Evolutionary conservation across 1,140 invertebrate genomes (phyloP), one percentile per base, ranked within the genome.

Genomic region (Plectrocnemia conspersa): DNA sequence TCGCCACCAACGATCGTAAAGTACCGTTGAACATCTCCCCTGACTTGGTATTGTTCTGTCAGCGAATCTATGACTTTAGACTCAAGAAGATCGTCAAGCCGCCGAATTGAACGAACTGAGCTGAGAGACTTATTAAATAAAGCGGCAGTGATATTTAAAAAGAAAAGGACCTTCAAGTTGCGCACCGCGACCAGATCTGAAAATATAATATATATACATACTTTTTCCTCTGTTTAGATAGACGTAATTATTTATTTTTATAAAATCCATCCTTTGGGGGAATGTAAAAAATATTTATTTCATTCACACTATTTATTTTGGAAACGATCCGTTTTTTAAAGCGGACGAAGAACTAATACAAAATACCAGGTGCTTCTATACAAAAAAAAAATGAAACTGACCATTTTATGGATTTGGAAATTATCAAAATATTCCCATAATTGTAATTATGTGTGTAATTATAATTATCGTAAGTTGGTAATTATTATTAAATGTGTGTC

Each of bases 31-130:
- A 79, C 32, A 85, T 88, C 22, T 79, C 82, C 48, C 79, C 85
- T 3, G 93, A 96, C 59, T 84, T 91, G 68, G 89, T 98, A 1
- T 91, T 97, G 64, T 91, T 95, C 74, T 97, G 93, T 74, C 83
- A 91, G 13, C 85, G 88, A 61, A 91, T 96, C 24, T 97, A 97
- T 73, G 94, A 97, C 72, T 96, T 92, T 74, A 81, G 93, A 50
- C 85, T 90, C 54, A 88, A 86, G 64, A 83, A 86, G 60, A 80
- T 89, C 56, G 77, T 85, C 35, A 85, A 85, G 65, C 81, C 81
- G 41, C 52, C 48, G 33, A 45, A 38, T 38, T 54, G 33, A 54
- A 29, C 6, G 6, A 29, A 7, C n/a, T n/a, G n/a, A n/a, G n/a
- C n/a, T n/a, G n/a, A n/a, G n/a, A n/a, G n/a, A n/a, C n/a, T n/a